Evolutionary conservation across 2,888 invertebrate species (phyloP), one percentile per base, ranked within the genome.

Genomic region (Agonopterix subpropinquella): DNA sequence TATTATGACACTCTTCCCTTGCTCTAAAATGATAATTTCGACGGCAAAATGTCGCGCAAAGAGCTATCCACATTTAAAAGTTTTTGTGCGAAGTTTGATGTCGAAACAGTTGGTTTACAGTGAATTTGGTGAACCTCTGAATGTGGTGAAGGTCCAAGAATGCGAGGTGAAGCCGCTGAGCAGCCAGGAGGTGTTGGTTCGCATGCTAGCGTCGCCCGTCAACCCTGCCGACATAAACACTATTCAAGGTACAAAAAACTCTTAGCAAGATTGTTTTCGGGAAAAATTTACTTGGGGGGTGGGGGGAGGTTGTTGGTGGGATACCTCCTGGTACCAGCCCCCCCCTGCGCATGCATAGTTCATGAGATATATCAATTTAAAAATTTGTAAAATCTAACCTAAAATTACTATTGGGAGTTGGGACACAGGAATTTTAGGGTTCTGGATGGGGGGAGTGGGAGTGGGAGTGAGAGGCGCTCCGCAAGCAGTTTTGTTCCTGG

Each of bases 201-300:
- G 93, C 73, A 95, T 97, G 92, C 67, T 98, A 43, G 95, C 97
- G 36, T 92, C 98, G 0, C 97, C 99, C 0, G 93, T 99, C 8
- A 99, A 99, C 82, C 99, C 99, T 4, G 97, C 99, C 0, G 99
- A 99, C 77, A 96, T 99, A 49, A 99, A 99, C 77, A 97, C 96
- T 45, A 96, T 99, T 61, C 97, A 98, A 90, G 98, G 98, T 89
- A 43, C 5, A 37, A 37, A 18, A 4, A 18, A 4, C 18, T 18
- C 18, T 1, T 1, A 18, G 1, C 18, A 18, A 18, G 3, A 18
- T 1, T 18, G 2, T 4, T 4, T 18, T 2, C 18, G n/a, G n/a
- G n/a, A n/a, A n/a, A n/a, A n/a, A n/a, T n/a, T n/a, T n/a, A n/a
- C n/a, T n/a, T n/a, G n/a, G n/a, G n/a, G n/a, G n/a, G n/a, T n/a